Evolutionary conservation across 2,113 vertebrate species (phyloP), one percentile per base, ranked within the genome.

Genomic region (Osmerus eperlanus): DNA sequence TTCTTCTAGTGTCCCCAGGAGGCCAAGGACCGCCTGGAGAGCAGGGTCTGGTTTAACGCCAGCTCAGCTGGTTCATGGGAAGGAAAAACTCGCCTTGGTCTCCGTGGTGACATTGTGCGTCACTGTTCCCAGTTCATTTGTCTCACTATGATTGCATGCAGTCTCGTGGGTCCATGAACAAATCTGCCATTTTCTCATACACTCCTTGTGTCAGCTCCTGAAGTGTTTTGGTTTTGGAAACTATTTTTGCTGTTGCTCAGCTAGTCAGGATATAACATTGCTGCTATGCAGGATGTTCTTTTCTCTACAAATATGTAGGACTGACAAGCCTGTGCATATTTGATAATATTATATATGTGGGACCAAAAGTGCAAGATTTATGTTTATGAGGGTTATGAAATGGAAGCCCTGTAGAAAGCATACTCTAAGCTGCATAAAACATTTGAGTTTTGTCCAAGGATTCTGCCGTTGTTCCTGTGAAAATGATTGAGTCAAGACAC

Each of bases 1-100:
- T 41, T 65, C 18, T 72, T 59, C 55, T 25, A 28, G 25, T 3
- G 60, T 9, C 28, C 60, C 60, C 60, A 28, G 60, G 60, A 70
- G 68, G 59, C 25, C 55, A 70, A 60, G 56, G 56, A 56, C 56
- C 14, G 56, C 32, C 55, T n/a, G 55, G 56, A 59, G 68, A 56
- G 68, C 56, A 32, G n/a, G 36, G 29, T 15, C 28, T 32, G n/a
- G 68, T 59, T 59, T 13, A 55, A 55, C 54, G 32, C 67, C 11
- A 56, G 55, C 53, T 58, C 28, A 13, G 54, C 68, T 19, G 56
- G 54, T 60, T 69, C n/a, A 18, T 62, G 54, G 54, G 25, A 9
- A 36, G 54, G 56, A 69, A 32, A 36, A 11, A 36, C 32, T 47
- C 19, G n/a, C 68, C 68, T 23, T 60, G 56, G 68, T 70, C 68